Conservation (phyloP, 2,113 vertebrate genomes). For the Penelope pileata region DNA sequence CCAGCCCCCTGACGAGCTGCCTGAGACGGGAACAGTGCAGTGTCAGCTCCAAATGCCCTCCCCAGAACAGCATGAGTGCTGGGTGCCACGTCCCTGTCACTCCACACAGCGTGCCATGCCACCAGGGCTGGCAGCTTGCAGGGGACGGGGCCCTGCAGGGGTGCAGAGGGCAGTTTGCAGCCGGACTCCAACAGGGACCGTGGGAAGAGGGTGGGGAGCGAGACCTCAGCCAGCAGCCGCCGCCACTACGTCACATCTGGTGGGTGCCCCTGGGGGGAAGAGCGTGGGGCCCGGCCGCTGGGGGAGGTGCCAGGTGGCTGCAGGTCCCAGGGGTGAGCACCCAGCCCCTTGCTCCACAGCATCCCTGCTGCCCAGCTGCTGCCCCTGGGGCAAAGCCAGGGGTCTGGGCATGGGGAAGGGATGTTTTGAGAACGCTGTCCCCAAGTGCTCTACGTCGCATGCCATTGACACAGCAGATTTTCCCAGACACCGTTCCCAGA, state of each 20-base stretch:
- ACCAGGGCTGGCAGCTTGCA: not conserved
- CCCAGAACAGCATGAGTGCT: not conserved
- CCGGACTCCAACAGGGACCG: not conserved
- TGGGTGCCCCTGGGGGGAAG: not conserved
- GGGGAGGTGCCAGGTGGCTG: not conserved
- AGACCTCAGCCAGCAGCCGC: not conserved
- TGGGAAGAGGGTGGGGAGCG: not conserved
- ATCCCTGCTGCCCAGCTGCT: not conserved
- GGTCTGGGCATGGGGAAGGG: not conserved
- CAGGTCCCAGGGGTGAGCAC: rapidly evolving
- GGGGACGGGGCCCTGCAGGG: not conserved
- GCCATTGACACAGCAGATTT: not conserved
- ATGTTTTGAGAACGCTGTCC: not conserved
- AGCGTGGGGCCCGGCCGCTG: rapidly evolving
- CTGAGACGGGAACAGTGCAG: not conserved
- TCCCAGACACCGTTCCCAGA: not conserved
- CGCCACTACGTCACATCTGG: rapidly evolving
- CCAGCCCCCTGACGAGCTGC: not conserved
- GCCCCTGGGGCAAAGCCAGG: not conserved
- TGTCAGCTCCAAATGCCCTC: too few relatives aligned
- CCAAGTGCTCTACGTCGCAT: not conserved
- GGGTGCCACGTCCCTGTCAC: not conserved
- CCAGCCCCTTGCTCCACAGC: not conserved
- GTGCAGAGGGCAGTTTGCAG: not conserved
- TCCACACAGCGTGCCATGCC: rapidly evolving